A percentile compares a stretch with the other conserved stretches of the same genome.
phyloP scores from a whole-genome alignment of 2,888 invertebrate genomes.

The Cephus pulcher region DNA sequence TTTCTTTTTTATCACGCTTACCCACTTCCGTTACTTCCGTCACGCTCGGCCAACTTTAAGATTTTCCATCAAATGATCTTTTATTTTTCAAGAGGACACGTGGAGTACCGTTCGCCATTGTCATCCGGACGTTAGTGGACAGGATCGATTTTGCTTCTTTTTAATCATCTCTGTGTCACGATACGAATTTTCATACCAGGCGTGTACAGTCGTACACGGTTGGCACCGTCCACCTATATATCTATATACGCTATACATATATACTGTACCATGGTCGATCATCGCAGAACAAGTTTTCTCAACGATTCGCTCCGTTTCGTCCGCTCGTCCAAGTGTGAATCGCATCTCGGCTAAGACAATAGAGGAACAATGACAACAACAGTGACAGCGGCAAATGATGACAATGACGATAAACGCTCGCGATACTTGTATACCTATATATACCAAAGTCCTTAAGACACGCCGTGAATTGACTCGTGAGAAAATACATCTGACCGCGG shows the following conservation, averaged over 20 bases:
- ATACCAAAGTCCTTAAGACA: neutral
- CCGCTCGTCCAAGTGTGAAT: conserved; percentile 25
- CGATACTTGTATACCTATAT: neutral
- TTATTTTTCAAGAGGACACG: neutral
- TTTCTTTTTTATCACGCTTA: neutral
- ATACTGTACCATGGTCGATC: neutral
- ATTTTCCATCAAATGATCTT: neutral
- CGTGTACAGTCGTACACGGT: neutral
- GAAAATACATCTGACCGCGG: neutral
- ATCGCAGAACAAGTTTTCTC: conserved; percentile 22
- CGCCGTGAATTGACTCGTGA: neutral
- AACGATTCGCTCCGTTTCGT: conserved; percentile 42
- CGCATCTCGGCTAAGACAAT: neutral
- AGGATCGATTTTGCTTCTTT: neutral
- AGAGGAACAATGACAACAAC: neutral
- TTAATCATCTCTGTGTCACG: neutral
- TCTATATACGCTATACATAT: neutral
- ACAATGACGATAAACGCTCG: neutral
- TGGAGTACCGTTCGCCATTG: neutral
- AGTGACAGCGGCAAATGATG: neutral
- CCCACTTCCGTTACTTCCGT: neutral
- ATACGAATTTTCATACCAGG: neutral
- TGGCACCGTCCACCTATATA: neutral
- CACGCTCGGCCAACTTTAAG: neutral
- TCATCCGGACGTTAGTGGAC: neutral